These are phyloP conservation scores for Agriopis marginaria DNA, from an alignment of 2,888 invertebrate species.

Conservation along the genomic window DNA sequence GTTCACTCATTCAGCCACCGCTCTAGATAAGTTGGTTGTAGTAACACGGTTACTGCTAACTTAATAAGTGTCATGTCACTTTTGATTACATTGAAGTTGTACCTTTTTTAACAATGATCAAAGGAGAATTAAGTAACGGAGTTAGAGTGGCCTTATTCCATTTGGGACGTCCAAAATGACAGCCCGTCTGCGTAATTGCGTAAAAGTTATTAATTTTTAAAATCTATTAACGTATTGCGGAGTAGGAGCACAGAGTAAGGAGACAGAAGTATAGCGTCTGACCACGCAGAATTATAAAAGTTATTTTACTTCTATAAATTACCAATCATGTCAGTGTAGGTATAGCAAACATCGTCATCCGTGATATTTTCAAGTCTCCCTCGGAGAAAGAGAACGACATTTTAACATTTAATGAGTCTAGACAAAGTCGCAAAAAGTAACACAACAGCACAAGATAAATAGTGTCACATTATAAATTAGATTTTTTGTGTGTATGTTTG, in stretches of 20 bases:
- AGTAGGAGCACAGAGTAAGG: conserved; percentile 40
- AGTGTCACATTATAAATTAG: too few species aligned
- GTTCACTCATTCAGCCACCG: neutral
- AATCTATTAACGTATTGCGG: conserved; percentile 78
- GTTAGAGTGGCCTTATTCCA: conserved; percentile 69
- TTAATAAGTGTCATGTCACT: conserved; percentile 85
- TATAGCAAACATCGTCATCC: neutral
- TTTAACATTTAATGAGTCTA: too few species aligned
- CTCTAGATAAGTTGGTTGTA: neutral
- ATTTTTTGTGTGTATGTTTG: too few species aligned
- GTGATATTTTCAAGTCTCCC: too few species aligned
- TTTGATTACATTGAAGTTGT: conserved; percentile 73
- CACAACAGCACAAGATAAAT: too few species aligned
- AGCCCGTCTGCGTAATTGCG: conserved; percentile 68
- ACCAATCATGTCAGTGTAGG: neutral
- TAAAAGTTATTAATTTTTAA: conserved; percentile 80
- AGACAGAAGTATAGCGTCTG: conserved; percentile 33
- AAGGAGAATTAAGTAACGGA: conserved; percentile 63
- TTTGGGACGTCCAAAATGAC: conserved; percentile 71
- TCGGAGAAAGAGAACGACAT: too few species aligned
- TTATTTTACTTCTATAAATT: too few species aligned
- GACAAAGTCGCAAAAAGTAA: too few species aligned
- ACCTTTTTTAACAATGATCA: conserved; percentile 76
- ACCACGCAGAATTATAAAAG: too few species aligned
- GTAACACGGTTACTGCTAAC: conserved; percentile 66